These are phyloP conservation scores for Drosophila grimshawi DNA, from an alignment of 1,140 invertebrate genomes.

Conservation along the genomic window DNA sequence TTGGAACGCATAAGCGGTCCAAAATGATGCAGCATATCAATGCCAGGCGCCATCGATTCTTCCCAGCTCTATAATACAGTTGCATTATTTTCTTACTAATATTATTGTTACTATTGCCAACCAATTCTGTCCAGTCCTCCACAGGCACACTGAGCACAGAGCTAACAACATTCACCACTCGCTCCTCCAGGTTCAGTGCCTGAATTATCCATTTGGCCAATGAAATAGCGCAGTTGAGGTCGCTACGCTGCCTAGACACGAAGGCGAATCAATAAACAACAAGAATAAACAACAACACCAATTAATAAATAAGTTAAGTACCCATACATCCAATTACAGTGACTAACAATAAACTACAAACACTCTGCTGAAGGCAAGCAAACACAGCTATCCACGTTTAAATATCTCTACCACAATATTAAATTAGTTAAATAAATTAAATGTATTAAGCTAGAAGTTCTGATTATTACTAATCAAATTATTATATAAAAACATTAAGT, in stretches of 20 bases:
- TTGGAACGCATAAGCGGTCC: conserved; percentile 77
- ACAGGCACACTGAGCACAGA: conserved; percentile 73
- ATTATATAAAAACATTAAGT: too few species aligned
- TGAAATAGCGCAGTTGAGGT: conserved; percentile 76
- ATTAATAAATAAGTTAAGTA: conserved; percentile 33
- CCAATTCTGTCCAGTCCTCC: conserved; percentile 79
- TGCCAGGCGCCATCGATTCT: conserved; percentile 79
- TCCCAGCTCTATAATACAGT: conserved; percentile 73
- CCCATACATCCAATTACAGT: conserved; percentile 12
- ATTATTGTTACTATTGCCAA: conserved; percentile 25
- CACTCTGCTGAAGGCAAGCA: background rate
- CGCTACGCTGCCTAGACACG: conserved; percentile 69
- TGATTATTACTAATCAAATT: too few species aligned
- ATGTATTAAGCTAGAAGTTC: too few species aligned
- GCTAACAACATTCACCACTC: conserved; percentile 70
- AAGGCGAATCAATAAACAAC: conserved; percentile 20
- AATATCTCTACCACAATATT: too few species aligned
- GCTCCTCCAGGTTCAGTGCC: conserved; percentile 74
- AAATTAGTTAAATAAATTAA: too few species aligned
- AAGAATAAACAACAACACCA: conserved; percentile 19
- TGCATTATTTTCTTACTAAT: background rate
- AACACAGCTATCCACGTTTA: too few species aligned
- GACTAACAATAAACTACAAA: background rate
- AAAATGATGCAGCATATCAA: conserved; percentile 83
- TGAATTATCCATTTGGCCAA: conserved; percentile 76